Conservation (phyloP, 2,888 invertebrate species). For the Coremacera marginata region DNA sequence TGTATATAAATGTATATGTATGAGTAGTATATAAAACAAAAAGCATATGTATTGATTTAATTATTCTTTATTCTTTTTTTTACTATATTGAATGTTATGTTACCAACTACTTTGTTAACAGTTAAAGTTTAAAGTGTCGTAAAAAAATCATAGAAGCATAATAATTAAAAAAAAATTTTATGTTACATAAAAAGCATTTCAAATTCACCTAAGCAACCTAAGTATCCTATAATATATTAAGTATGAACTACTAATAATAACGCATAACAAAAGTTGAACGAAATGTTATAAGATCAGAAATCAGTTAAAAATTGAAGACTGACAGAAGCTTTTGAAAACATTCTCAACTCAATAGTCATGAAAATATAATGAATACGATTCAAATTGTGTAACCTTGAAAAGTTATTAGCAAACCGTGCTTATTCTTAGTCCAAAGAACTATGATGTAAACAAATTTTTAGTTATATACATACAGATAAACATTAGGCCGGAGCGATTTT, state of each 20-base stretch:
- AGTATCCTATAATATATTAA: constrained; percentile 1
- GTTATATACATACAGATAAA: too few relatives aligned
- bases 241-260: not conserved
- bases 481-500: too few relatives aligned
- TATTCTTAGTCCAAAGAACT: too few relatives aligned
- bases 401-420: too few relatives aligned
- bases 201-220: constrained; percentile 5
- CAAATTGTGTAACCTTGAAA: too few relatives aligned
- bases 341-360: too few relatives aligned
- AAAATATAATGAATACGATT: too few relatives aligned
- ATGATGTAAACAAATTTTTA: too few relatives aligned
- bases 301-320: not conserved
- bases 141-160: too few relatives aligned
- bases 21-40: not conserved
- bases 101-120: too few relatives aligned
- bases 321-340: too few relatives aligned
- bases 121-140: too few relatives aligned
- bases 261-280: not conserved
- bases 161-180: not conserved
- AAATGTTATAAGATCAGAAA: not conserved
- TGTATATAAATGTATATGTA: not conserved
- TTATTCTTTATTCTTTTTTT: not conserved
- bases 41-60: not conserved
- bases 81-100: not conserved
- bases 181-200: not conserved